A percentile compares a stretch with the other conserved stretches of the same genome.
Conservation (phyloP, 2,113 vertebrate species). For the Dascyllus trimaculatus region DNA sequence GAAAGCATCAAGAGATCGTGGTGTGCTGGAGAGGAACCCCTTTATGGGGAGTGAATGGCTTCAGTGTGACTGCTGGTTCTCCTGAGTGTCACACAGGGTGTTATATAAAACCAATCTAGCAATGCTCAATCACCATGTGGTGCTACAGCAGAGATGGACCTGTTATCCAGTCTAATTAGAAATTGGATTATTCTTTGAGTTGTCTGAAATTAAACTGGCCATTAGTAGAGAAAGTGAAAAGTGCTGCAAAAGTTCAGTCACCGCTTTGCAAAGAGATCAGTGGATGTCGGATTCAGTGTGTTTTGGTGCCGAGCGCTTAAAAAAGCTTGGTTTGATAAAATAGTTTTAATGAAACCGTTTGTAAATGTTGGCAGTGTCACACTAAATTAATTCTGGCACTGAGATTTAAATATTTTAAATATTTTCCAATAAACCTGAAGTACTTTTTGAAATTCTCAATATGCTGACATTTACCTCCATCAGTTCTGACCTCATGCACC, state of each 20-base stretch:
- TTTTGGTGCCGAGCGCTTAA: too few species aligned
- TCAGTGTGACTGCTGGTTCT: background rate
- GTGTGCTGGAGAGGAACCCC: background rate
- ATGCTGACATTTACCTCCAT: background rate
- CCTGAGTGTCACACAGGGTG: background rate
- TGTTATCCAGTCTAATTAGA: background rate
- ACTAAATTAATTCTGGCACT: background rate
- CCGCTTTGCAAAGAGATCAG: background rate
- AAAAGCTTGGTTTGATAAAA: slow-evolving; percentile 13
- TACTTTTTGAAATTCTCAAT: background rate
- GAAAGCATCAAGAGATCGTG: slow-evolving; percentile 28
- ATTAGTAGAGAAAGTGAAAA: too few species aligned
- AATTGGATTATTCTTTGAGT: background rate
- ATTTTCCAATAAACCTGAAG: background rate
- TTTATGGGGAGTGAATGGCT: background rate
- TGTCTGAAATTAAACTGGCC: background rate
- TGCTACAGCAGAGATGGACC: background rate
- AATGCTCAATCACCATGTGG: background rate
- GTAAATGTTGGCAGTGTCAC: background rate
- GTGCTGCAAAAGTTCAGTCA: background rate
- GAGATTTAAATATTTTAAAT: background rate
- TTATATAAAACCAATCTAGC: background rate
- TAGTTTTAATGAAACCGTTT: accelerated
- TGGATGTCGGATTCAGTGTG: too few species aligned
- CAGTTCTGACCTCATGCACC: background rate